Evolutionary conservation across 1,140 invertebrate genomes (phyloP).

Genomic region (Drosophila pallidifrons): DNA sequence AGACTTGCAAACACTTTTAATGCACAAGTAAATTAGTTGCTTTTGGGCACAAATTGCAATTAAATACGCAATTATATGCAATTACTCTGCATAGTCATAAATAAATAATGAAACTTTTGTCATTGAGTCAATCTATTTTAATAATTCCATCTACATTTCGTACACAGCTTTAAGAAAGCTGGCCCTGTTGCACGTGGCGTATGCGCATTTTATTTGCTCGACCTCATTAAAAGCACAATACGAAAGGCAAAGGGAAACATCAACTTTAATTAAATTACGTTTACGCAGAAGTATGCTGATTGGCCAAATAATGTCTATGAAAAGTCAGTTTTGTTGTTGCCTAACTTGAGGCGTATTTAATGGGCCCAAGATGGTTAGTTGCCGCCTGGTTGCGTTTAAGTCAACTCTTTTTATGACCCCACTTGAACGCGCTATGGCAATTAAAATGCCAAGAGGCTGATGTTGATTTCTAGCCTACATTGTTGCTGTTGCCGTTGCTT

Average conservation of each 20-base stretch:
- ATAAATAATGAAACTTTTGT: neutral
- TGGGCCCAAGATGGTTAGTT: neutral
- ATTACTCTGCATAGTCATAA: neutral
- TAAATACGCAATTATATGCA: no score
- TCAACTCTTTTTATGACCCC: constrained; percentile 30
- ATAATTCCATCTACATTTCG: neutral
- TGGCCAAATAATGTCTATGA: constrained; percentile 31
- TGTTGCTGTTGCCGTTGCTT: constrained; percentile 15
- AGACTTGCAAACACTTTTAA: neutral
- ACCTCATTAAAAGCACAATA: constrained; percentile 42
- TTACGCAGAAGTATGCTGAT: constrained; percentile 29
- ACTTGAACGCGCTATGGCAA: constrained; percentile 38
- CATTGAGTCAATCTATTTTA: neutral
- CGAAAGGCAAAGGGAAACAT: constrained; percentile 7
- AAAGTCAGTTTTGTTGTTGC: constrained; percentile 15
- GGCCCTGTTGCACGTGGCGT: constrained; percentile 30
- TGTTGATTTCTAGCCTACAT: constrained; percentile 51
- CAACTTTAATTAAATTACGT: constrained; percentile 49
- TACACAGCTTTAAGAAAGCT: constrained; percentile 10
- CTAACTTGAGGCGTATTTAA: constrained; percentile 34
- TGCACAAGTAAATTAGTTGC: no score
- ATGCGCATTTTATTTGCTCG: constrained; percentile 40
- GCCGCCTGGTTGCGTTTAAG: constrained; percentile 13
- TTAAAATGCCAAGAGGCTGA: constrained; percentile 42
- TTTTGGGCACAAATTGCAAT: no score